phyloP scores from a whole-genome alignment of 2,888 invertebrate species.

The Muschampia plurimacula region DNA sequence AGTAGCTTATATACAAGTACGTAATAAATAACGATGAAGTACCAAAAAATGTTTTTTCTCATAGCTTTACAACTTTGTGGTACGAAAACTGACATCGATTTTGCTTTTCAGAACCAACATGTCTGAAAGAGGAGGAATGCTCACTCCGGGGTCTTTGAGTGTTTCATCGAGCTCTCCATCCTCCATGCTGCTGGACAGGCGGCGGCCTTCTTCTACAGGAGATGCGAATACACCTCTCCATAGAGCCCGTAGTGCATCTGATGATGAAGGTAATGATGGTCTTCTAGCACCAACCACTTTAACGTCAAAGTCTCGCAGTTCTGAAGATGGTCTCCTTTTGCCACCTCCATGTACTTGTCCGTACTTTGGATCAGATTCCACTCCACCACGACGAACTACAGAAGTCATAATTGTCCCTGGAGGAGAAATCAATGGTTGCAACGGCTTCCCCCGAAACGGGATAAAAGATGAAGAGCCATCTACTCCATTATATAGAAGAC shows the following conservation, averaged over 20 bases:
- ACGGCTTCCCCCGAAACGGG: conserved; percentile 70
- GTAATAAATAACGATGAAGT: too few relatives aligned
- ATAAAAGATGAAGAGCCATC: conserved; percentile 73
- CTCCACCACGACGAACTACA: conserved; percentile 79
- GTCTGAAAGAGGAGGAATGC: conserved; percentile 76
- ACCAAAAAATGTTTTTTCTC: background rate
- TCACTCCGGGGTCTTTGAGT: conserved; percentile 78
- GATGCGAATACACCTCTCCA: conserved; percentile 69
- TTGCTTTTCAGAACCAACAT: conserved; percentile 68
- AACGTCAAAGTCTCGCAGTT: conserved; percentile 76
- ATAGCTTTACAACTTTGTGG: background rate
- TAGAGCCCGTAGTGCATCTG: conserved; percentile 76
- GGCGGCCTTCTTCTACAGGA: conserved; percentile 71
- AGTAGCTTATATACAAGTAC: too few relatives aligned
- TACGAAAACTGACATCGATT: background rate
- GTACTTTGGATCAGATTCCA: conserved; percentile 90
- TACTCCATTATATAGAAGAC: conserved; percentile 79
- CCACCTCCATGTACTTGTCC: conserved; percentile 93
- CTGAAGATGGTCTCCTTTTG: conserved; percentile 83
- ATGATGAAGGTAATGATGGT: conserved; percentile 75
- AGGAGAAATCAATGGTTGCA: conserved; percentile 79
- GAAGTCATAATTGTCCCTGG: conserved; percentile 84
- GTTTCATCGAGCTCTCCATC: conserved; percentile 80
- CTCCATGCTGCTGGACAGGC: conserved; percentile 75
- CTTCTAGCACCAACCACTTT: conserved; percentile 69